A percentile compares a stretch with the other conserved stretches of the same genome.
Evolutionary conservation across 2,113 vertebrate genomes (phyloP).

Genomic region (Dromas ardeola): DNA sequence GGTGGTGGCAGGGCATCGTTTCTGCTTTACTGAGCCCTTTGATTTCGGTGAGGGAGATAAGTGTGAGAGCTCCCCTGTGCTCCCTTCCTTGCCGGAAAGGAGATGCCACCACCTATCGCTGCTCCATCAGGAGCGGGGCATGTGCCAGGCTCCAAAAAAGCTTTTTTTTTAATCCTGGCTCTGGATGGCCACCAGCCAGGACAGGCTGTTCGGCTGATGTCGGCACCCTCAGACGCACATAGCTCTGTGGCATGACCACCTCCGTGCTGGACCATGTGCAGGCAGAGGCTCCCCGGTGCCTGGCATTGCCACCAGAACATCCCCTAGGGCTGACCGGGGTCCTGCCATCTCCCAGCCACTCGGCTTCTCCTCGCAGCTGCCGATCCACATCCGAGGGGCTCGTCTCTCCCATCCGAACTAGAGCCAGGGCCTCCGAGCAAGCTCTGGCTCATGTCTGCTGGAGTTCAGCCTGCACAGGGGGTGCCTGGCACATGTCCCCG

Average conservation of each 20-base stretch:
- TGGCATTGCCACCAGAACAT: neutral
- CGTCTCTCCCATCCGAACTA: fast-evolving
- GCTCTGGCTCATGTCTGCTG: neutral
- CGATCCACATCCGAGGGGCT: neutral
- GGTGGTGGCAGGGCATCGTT: neutral
- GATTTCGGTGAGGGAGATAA: neutral
- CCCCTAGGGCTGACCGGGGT: fast-evolving
- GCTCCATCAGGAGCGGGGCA: fast-evolving
- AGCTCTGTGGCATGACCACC: fast-evolving
- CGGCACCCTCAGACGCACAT: neutral
- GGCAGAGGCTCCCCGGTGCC: neutral
- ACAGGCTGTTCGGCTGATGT: neutral
- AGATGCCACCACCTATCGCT: fast-evolving
- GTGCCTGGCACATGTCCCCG: fast-evolving
- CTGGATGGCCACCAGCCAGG: neutral
- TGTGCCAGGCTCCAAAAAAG: neutral
- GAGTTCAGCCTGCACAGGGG: neutral
- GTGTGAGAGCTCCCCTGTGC: neutral
- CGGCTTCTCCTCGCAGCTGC: fast-evolving
- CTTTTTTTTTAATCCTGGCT: neutral
- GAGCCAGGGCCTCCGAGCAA: neutral
- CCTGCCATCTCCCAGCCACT: neutral
- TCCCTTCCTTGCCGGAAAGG: fast-evolving
- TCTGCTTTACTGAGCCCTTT: neutral
- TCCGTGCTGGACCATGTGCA: fast-evolving